A percentile compares a stretch with the other conserved stretches of the same genome.
These are phyloP conservation scores for Coleophora flavipennella DNA, from an alignment of 2,888 invertebrate genomes.

Conservation along the genomic window DNA sequence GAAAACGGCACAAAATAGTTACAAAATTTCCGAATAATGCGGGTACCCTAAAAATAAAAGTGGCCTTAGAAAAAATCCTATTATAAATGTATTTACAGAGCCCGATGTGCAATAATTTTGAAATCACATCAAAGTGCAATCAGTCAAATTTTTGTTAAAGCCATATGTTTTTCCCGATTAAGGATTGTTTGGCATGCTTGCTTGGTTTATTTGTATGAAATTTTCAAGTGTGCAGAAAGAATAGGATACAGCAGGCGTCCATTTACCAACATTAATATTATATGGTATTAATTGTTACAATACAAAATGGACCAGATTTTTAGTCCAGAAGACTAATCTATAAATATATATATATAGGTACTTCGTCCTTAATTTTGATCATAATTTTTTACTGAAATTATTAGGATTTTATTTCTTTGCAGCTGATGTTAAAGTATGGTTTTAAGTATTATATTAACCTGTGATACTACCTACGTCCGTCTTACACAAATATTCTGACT, in stretches of 20 bases:
- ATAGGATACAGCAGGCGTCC: too few species aligned
- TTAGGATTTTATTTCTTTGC: conserved; percentile 1
- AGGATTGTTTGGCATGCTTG: conserved; percentile 55
- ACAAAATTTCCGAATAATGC: conserved; percentile 12
- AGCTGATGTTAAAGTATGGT: too few species aligned
- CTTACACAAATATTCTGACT: too few species aligned
- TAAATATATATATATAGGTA: too few species aligned
- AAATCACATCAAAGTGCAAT: conserved; percentile 29
- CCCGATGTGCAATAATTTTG: conserved; percentile 41
- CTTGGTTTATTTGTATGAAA: conserved; percentile 28
- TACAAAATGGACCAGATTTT: conserved; percentile 65
- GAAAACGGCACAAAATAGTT: conserved; percentile 27
- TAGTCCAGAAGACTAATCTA: not conserved
- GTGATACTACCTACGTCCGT: too few species aligned
- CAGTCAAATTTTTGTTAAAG: conserved; percentile 55
- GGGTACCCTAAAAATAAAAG: conserved; percentile 21
- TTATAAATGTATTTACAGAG: conserved; percentile 56
- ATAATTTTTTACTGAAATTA: conserved; percentile 12
- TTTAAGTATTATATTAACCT: too few species aligned
- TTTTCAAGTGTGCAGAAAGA: too few species aligned
- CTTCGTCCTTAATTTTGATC: conserved; percentile 58
- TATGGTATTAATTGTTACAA: conserved; percentile 54
- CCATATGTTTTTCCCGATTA: conserved; percentile 45
- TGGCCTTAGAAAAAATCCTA: conserved; percentile 37
- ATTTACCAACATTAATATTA: not conserved